A percentile compares a stretch with the other conserved stretches of the same genome.
These are phyloP conservation scores for Amphiprion clarkii DNA, from an alignment of 2,797 vertebrate genomes.

Conservation along the genomic window DNA sequence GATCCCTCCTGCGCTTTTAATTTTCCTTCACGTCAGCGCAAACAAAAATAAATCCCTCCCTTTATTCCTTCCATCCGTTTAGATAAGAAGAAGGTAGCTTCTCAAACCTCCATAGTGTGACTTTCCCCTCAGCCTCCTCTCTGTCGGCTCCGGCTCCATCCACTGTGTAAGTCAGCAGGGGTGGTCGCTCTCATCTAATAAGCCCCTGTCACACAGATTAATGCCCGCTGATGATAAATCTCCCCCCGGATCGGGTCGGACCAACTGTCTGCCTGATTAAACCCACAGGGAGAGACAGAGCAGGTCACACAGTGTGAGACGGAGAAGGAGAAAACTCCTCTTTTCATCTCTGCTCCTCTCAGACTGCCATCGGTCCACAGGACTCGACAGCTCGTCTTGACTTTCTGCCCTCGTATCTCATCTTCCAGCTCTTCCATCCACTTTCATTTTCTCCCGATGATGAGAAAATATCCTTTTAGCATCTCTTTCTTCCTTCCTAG, in stretches of 20 bases:
- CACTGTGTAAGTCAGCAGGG: slow-evolving; percentile 69
- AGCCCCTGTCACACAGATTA: slow-evolving; percentile 76
- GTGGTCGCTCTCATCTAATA: slow-evolving; percentile 71
- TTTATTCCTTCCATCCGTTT: background rate
- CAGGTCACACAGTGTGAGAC: slow-evolving; percentile 35
- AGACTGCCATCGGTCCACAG: slow-evolving; percentile 40
- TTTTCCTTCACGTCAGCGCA: slow-evolving; percentile 31
- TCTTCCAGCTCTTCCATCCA: slow-evolving; percentile 20
- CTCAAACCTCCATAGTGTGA: slow-evolving; percentile 50
- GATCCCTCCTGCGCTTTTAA: slow-evolving; percentile 18
- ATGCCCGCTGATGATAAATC: slow-evolving; percentile 61
- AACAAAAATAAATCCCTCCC: slow-evolving; percentile 24
- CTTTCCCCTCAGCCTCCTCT: slow-evolving; percentile 71
- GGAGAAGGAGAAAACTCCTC: slow-evolving; percentile 30
- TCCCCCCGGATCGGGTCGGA: slow-evolving; percentile 53
- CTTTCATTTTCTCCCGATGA: slow-evolving; percentile 27
- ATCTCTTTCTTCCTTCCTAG: background rate
- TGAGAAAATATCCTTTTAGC: slow-evolving; percentile 29
- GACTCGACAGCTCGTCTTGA: slow-evolving; percentile 59
- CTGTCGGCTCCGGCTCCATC: slow-evolving; percentile 61
- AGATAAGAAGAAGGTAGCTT: slow-evolving; percentile 12
- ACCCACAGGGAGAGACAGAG: slow-evolving; percentile 58
- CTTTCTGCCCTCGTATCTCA: slow-evolving; percentile 49
- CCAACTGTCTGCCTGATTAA: slow-evolving; percentile 73
- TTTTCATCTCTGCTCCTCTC: slow-evolving; percentile 49